Evolutionary conservation across 2,888 invertebrate species (phyloP), one percentile per base, ranked within the genome.

Genomic region (Aphidoletes aphidimyza): DNA sequence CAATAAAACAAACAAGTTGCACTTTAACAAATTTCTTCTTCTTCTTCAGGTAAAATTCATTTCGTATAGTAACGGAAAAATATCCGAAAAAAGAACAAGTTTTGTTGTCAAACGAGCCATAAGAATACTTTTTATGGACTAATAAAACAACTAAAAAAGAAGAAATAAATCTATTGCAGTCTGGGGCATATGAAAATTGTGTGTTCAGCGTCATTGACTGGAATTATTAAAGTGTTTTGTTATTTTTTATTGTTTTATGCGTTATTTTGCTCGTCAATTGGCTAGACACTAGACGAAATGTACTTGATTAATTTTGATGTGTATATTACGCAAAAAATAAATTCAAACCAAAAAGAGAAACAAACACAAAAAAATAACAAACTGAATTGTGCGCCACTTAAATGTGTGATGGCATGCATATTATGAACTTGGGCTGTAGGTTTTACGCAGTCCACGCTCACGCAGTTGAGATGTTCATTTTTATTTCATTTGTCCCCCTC

Each of bases 201-300:
- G n/a, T 69, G 17, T 69, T 30, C 34, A 30, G 0, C 69, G 69
- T 69, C 69, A 69, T 69, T 69, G 69, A 69, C 69, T 11, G 14
- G 69, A 69, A 69, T 69, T 69, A 69, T 30, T 30, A 69, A 69
- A 69, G 69, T 34, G 69, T 69, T 69, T n/a, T n/a, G n/a, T n/a
- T n/a, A n/a, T n/a, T n/a, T 54, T 47, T 69, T 69, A 69, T 69
- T 69, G 34, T 69, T 69, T 69, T 69, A 69, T 69, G 69, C 69
- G 34, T 69, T n/a, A n/a, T n/a, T n/a, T 69, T 69, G 69, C 30
- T 69, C 69, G n/a, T 69, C 69, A 69, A n/a, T 69, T 69, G 69
- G 14, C 69, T 42, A 42, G 42, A 42, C 42, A 42, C 42, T 69
- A 69, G 69, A 69, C 69, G 34, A 69, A 69, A 30, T 30, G 30